Conservation (phyloP, 2,113 vertebrate species). For the Pterocles burchelli region DNA sequence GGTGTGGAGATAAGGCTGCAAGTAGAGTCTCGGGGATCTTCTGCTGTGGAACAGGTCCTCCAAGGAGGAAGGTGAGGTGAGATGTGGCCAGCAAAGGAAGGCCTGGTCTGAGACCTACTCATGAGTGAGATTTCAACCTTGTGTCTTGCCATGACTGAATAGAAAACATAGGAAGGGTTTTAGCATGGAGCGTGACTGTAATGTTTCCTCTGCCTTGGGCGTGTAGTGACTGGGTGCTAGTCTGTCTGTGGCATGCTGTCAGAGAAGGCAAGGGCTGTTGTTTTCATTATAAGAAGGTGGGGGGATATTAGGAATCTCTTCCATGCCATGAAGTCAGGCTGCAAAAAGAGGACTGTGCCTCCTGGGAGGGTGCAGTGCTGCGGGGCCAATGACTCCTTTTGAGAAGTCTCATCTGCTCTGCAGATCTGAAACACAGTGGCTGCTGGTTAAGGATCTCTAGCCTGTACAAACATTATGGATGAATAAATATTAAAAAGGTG, state of each 20-base stretch:
- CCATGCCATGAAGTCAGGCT: not conserved
- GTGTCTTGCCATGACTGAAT: not conserved
- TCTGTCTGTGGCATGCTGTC: not conserved
- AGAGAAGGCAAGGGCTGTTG: not conserved
- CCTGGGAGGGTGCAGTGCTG: not conserved
- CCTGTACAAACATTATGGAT: not conserved
- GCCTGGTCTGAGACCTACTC: not conserved
- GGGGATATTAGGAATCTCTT: not conserved
- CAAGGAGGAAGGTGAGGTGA: not conserved
- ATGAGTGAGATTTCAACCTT: not conserved
- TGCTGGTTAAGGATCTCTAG: not conserved
- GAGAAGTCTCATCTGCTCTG: not conserved
- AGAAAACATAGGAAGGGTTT: not conserved
- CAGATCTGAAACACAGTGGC: not conserved
- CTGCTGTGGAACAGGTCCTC: not conserved
- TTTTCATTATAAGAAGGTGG: not conserved
- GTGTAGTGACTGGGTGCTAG: not conserved
- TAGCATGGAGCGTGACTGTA: not conserved
- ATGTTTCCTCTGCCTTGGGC: not conserved
- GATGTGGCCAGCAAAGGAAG: not conserved
- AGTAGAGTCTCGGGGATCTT: not conserved
- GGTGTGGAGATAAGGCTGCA: not conserved
- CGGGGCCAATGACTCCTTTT: not conserved
- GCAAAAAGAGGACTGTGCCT: not conserved
- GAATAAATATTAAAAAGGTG: not conserved